These are phyloP conservation scores for Chascanopsetta lugubris DNA, from an alignment of 2,113 vertebrate species.

Conservation along the genomic window DNA sequence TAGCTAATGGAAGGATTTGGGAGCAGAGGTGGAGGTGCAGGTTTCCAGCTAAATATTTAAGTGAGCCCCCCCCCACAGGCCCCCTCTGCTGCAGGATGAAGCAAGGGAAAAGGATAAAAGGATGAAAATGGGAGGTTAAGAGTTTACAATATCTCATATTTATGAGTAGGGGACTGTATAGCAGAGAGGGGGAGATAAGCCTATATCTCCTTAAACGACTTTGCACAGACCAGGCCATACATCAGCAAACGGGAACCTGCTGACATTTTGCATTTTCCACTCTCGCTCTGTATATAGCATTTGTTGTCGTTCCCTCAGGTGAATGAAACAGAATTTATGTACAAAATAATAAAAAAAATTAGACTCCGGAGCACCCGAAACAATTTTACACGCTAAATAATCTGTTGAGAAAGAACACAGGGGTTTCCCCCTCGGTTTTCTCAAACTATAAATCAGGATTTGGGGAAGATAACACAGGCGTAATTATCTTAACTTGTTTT, in stretches of 20 bases:
- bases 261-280: background rate
- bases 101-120: conserved; percentile 33
- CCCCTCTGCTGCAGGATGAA: conserved; percentile 9
- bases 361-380: background rate
- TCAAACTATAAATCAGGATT: background rate
- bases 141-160: conserved; percentile 15
- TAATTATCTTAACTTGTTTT: too few species aligned
- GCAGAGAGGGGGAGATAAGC: background rate
- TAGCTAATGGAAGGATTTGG: conserved; percentile 72
- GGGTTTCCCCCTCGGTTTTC: background rate
- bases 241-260: background rate
- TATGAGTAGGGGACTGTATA: background rate
- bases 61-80: conserved; percentile 12
- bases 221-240: background rate
- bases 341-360: background rate
- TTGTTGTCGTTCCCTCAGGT: background rate
- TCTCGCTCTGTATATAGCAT: background rate
- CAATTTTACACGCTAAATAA: background rate
- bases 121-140: conserved; percentile 18
- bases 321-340: background rate
- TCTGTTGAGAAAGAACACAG: background rate
- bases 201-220: background rate
- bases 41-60: conserved; percentile 54
- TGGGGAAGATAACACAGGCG: conserved; percentile 1
- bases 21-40: conserved; percentile 44